Conservation (phyloP, 2,888 invertebrate species). For the Seladonia tumulorum region DNA sequence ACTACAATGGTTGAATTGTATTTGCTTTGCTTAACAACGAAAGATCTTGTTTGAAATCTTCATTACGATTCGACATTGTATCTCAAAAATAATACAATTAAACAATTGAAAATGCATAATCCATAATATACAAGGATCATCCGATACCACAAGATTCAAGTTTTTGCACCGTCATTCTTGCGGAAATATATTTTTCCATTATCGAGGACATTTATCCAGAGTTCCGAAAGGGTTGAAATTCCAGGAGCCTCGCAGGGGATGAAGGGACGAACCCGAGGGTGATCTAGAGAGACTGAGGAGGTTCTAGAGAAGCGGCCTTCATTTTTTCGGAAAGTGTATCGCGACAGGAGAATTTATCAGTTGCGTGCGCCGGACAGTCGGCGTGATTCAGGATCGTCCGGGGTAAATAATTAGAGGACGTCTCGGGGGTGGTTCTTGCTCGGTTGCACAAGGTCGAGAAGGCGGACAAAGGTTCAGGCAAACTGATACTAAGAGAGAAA, state of each 20-base stretch:
- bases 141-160: too few species aligned
- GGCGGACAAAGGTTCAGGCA: conserved; percentile 69
- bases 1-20: too few species aligned
- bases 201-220: background rate
- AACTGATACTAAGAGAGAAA: conserved; percentile 41
- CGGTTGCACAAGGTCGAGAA: conserved; percentile 63
- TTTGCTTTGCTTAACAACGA: too few species aligned
- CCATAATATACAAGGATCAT: too few species aligned
- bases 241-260: background rate
- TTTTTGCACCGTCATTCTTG: too few species aligned
- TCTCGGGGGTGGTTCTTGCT: conserved; percentile 50
- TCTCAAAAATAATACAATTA: too few species aligned
- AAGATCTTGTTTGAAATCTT: too few species aligned
- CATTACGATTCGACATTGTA: too few species aligned
- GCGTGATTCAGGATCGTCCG: conserved; percentile 61
- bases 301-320: background rate
- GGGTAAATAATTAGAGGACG: conserved; percentile 74
- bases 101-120: too few species aligned
- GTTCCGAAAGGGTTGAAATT: background rate
- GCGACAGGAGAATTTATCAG: conserved; percentile 74
- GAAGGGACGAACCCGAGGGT: background rate
- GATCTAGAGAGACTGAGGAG: background rate
- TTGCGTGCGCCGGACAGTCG: conserved; percentile 72
- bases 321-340: conserved; percentile 47
- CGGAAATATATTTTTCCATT: background rate